These are phyloP conservation scores for Drosophila virilis DNA, from an alignment of 1,140 invertebrate genomes.

Conservation along the genomic window DNA sequence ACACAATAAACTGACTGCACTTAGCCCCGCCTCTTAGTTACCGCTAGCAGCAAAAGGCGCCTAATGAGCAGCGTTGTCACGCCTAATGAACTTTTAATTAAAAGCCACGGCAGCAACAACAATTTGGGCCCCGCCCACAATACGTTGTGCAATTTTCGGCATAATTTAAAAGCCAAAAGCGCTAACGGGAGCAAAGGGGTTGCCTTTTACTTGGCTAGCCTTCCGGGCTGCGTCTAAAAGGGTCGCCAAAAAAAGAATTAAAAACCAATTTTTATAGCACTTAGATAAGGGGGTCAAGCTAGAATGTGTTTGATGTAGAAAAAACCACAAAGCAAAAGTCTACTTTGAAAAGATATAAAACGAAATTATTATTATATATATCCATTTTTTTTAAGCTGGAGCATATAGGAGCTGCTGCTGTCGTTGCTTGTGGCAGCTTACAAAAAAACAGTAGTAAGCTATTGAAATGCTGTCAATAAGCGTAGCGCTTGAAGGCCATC, in stretches of 20 bases:
- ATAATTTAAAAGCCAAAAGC: conserved; percentile 57
- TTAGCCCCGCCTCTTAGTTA: neutral
- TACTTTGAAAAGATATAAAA: conserved; percentile 20
- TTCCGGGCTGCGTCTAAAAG: conserved; percentile 2
- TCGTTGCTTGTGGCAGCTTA: neutral
- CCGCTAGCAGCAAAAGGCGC: conserved; percentile 14
- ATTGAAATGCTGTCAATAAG: conserved; percentile 64
- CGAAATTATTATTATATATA: conserved; percentile 5
- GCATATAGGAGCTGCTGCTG: conserved; percentile 9
- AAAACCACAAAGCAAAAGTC: conserved; percentile 56
- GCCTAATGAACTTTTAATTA: conserved; percentile 81
- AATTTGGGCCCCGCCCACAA: conserved; percentile 47
- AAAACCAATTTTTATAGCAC: conserved; percentile 51
- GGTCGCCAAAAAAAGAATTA: conserved; percentile 27
- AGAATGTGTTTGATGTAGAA: conserved; percentile 64
- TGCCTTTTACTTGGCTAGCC: conserved; percentile 3
- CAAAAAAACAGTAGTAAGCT: conserved; percentile 8
- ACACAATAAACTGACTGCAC: conserved; percentile 53
- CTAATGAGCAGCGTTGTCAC: conserved; percentile 70
- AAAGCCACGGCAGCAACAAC: conserved; percentile 58
- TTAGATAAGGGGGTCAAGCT: conserved; percentile 52
- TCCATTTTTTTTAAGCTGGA: conserved; percentile 18
- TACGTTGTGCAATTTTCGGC: conserved; percentile 67
- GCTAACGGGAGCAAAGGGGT: conserved; percentile 3
- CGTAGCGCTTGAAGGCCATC: conserved; percentile 18